Conservation (phyloP, 2,113 vertebrate species). For the Heterochromis multidens region DNA sequence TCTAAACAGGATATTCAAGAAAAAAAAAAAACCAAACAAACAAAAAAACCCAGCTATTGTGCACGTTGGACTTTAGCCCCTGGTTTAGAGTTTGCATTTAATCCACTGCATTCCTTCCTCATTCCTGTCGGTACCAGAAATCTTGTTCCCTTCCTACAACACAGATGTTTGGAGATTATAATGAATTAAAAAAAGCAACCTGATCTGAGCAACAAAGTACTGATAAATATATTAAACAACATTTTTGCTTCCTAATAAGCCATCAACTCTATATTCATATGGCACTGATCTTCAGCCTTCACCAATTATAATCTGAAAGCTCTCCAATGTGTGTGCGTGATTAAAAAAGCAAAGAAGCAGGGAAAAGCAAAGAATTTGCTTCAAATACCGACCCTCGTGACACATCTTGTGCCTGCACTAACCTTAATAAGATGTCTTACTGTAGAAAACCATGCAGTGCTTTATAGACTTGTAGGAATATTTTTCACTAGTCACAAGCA, state of each 20-base stretch:
- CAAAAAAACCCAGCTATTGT: background rate
- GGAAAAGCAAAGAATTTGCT: background rate
- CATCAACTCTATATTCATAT: background rate
- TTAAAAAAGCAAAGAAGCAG: too few relatives aligned
- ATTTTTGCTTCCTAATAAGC: too few relatives aligned
- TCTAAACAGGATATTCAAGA: background rate
- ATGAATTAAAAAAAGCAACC: too few relatives aligned
- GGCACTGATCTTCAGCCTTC: background rate
- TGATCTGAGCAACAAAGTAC: too few relatives aligned
- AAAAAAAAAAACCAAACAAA: background rate
- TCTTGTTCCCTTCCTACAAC: too few relatives aligned
- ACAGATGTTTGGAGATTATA: too few relatives aligned
- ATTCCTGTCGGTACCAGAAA: too few relatives aligned
- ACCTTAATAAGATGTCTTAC: background rate
- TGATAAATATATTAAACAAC: too few relatives aligned
- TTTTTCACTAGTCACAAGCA: background rate
- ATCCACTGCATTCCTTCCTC: background rate
- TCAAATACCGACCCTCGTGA: background rate
- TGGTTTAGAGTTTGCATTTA: background rate
- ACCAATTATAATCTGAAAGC: too few relatives aligned
- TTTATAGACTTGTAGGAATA: background rate
- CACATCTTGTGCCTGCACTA: background rate
- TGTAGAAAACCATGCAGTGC: background rate
- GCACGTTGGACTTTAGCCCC: background rate
- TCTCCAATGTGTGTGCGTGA: too few relatives aligned